Conservation (phyloP, 2,797 vertebrate species). For the Aldrovandia affinis region DNA sequence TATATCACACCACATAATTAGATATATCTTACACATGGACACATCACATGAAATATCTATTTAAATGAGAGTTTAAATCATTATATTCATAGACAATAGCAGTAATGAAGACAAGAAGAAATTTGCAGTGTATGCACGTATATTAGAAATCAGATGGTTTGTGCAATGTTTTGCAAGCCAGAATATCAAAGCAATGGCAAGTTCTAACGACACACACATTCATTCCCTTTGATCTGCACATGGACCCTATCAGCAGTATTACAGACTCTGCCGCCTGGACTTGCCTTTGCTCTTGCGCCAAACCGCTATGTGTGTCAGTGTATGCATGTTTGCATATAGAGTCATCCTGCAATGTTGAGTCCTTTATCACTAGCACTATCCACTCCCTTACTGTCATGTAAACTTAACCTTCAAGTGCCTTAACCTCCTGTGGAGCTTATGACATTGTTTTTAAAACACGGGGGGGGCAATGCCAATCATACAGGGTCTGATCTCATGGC, state of each 20-base stretch:
- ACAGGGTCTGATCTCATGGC: not conserved
- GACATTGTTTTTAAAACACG: not conserved
- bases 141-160: no score
- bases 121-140: no score
- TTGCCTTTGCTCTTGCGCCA: not conserved
- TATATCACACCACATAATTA: no score
- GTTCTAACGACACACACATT: not conserved
- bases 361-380: not conserved
- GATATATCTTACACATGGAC: no score
- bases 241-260: not conserved
- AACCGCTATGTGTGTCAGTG: not conserved
- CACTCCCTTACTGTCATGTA: no score
- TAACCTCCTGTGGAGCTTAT: no score
- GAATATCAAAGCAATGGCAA: constrained; percentile 1
- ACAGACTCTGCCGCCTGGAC: not conserved
- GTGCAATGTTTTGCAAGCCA: not conserved
- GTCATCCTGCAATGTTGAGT: not conserved
- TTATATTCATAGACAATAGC: no score
- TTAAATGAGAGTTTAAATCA: no score
- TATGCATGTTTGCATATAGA: not conserved
- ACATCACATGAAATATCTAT: no score
- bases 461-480: not conserved
- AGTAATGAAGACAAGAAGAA: no score
- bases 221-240: constrained; percentile 1
- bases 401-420: no score